A percentile compares a stretch with the other conserved stretches of the same genome.
Evolutionary conservation across 2,113 vertebrate species (phyloP).

Genomic region (Sinocyclocheilus rhinocerous): DNA sequence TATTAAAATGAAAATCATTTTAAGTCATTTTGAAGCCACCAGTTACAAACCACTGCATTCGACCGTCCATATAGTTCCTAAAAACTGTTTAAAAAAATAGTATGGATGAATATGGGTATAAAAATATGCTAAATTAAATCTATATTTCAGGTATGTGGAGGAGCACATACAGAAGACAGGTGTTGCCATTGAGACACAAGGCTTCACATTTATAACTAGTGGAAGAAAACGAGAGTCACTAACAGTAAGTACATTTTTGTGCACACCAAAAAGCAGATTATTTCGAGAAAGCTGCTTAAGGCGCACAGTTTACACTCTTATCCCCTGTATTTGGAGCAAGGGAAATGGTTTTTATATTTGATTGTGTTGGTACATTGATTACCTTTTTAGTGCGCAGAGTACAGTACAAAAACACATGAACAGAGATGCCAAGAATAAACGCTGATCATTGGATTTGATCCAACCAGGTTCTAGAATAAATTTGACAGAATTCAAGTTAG

Average conservation of each 20-base stretch:
- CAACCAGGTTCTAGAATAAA: no score
- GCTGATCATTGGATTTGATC: no score
- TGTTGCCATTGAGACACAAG: conserved; percentile 82
- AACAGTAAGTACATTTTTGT: conserved; percentile 68
- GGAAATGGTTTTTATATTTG: not conserved
- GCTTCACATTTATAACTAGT: conserved; percentile 81
- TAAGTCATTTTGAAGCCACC: not conserved
- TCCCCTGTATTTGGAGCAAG: not conserved
- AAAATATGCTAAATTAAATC: not conserved
- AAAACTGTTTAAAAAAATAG: not conserved
- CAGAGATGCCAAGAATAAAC: no score
- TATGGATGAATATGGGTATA: not conserved
- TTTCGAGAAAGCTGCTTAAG: not conserved
- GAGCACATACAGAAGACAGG: conserved; percentile 82
- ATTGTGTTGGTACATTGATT: not conserved
- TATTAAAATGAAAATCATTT: not conserved
- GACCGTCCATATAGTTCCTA: not conserved
- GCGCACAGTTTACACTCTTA: not conserved
- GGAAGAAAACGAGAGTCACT: conserved; percentile 81
- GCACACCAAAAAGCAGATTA: not conserved
- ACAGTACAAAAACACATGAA: no score
- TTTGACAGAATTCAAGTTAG: not conserved
- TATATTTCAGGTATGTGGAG: conserved; percentile 76
- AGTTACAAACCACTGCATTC: not conserved
- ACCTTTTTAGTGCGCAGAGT: not conserved